These are phyloP conservation scores for Acrocephalus kingi DNA, from an alignment of 2,113 vertebrate species.

Conservation along the genomic window DNA sequence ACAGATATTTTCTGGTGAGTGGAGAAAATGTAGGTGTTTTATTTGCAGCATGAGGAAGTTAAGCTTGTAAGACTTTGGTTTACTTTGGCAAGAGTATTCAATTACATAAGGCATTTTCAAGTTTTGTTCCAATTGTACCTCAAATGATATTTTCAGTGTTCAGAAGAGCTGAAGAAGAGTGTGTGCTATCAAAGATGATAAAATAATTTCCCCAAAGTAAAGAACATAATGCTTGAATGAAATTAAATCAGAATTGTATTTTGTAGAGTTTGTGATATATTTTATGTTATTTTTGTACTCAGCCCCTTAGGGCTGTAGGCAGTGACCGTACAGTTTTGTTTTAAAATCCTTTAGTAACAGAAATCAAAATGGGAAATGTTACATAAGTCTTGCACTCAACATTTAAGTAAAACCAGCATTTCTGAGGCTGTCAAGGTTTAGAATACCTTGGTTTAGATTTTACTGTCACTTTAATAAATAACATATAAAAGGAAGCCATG, in stretches of 20 bases:
- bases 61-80: background rate
- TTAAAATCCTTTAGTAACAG: conserved; percentile 34
- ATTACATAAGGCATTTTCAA: background rate
- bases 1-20: background rate
- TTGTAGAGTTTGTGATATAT: background rate
- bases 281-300: conserved; percentile 19
- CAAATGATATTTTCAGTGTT: background rate
- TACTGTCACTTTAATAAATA: background rate
- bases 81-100: background rate
- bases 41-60: background rate
- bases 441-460: background rate
- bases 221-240: conserved; percentile 13
- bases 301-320: background rate
- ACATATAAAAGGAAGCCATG: background rate
- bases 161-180: background rate
- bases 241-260: conserved; percentile 6
- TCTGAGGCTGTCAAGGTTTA: background rate
- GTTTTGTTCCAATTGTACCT: background rate
- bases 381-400: background rate
- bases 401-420: background rate
- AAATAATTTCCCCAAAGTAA: conserved; percentile 9
- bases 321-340: background rate
- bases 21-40: background rate
- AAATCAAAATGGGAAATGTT: conserved; percentile 4
- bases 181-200: background rate